Conservation (phyloP, 2,113 vertebrate genomes). For the Chamaetylas fuelleborni region DNA sequence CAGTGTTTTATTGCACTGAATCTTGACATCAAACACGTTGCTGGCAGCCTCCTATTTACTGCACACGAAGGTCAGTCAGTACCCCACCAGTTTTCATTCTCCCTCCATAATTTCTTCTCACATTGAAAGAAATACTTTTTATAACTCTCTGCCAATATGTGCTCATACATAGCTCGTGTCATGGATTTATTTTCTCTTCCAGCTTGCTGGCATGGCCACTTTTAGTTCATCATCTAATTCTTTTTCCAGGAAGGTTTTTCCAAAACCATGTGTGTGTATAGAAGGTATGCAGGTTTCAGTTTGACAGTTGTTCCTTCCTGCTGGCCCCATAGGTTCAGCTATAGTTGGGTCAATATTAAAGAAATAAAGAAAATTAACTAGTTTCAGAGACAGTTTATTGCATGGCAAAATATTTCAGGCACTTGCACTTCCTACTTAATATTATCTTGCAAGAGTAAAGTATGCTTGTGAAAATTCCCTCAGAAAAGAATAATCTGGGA, state of each 20-base stretch:
- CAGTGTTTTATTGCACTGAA: neutral
- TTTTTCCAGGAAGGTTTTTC: neutral
- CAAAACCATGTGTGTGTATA: neutral
- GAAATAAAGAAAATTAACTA: neutral
- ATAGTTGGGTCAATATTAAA: neutral
- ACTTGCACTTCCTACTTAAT: neutral
- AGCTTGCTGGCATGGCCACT: neutral
- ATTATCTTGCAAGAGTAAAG: neutral
- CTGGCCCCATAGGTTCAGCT: neutral
- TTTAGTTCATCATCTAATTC: neutral
- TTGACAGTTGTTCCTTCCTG: neutral
- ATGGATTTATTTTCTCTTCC: neutral
- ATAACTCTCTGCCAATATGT: neutral
- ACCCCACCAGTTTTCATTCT: neutral
- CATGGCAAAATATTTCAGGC: neutral
- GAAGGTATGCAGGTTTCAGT: neutral
- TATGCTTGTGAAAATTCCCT: neutral
- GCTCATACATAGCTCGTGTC: neutral
- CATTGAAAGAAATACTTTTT: neutral
- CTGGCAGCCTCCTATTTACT: neutral
- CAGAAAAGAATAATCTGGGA: neutral
- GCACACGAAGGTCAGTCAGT: rapidly evolving
- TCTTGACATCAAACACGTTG: rapidly evolving
- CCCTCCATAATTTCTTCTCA: neutral
- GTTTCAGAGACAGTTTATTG: neutral